A percentile compares a stretch with the other conserved stretches of the same genome.
phyloP scores from a whole-genome alignment of 2,113 vertebrate species.

The Neopipo cinnamomea region DNA sequence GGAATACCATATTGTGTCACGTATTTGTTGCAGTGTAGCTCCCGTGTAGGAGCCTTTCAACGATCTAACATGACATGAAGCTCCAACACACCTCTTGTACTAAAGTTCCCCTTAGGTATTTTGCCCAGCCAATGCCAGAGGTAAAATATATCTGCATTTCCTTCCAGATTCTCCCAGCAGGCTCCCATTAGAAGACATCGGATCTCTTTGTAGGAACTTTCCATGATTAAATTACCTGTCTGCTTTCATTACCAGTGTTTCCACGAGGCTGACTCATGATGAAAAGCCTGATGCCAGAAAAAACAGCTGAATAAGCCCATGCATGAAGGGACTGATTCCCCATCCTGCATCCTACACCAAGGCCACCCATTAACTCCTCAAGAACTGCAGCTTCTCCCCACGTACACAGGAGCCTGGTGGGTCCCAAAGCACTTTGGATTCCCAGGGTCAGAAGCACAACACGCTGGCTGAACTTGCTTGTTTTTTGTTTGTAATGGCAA shows the following conservation, averaged over 20 bases:
- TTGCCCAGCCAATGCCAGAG: background rate
- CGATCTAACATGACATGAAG: background rate
- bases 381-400: background rate
- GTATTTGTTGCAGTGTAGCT: background rate
- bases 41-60: background rate
- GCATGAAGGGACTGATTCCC: background rate
- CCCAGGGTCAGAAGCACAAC: background rate
- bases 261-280: background rate
- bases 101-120: background rate
- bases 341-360: background rate
- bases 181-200: background rate
- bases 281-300: background rate
- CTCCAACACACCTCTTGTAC: background rate
- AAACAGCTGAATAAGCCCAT: background rate
- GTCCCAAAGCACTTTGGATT: background rate
- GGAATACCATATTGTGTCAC: background rate
- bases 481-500: background rate
- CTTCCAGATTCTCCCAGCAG: constrained; percentile 1
- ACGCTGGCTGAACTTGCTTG: background rate
- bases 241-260: constrained; percentile 38
- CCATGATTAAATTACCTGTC: constrained; percentile 65
- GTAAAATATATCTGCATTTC: background rate
- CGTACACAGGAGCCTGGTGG: fast-evolving
- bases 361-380: background rate
- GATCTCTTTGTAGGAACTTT: constrained; percentile 41